phyloP scores from a whole-genome alignment of 2,113 vertebrate genomes.

The Paralichthys olivaceus region DNA sequence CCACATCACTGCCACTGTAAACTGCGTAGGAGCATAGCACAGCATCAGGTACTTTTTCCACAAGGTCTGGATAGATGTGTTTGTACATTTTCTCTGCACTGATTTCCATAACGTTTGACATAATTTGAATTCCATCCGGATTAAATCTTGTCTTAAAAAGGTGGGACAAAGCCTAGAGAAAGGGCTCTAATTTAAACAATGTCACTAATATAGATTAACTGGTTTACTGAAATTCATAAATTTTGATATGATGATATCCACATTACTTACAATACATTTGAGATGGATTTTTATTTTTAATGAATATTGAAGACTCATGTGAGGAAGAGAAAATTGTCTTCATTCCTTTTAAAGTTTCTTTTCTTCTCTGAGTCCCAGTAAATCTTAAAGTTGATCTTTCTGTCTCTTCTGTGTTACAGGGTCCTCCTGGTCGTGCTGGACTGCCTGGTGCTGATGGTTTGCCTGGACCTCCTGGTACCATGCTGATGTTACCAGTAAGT shows the following conservation, averaged over 20 bases:
- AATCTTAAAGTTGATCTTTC: background rate
- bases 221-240: background rate
- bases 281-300: no score
- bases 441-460: slow-evolving; percentile 95
- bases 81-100: background rate
- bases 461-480: slow-evolving; percentile 95
- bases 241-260: background rate
- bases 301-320: no score
- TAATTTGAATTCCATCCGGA: background rate
- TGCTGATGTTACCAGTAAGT: slow-evolving; percentile 97
- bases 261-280: background rate
- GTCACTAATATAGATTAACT: background rate
- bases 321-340: background rate
- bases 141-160: background rate
- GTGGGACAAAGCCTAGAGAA: background rate
- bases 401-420: slow-evolving; percentile 77
- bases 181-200: background rate
- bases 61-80: background rate
- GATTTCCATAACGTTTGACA: no score
- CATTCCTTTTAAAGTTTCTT: background rate
- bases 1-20: slow-evolving; percentile 10
- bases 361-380: background rate
- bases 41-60: background rate
- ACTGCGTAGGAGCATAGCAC: background rate
- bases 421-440: slow-evolving; percentile 91